Base-by-base conservation (phyloP, 2,888 invertebrate species). In the Acrobasis suavella region DNA sequence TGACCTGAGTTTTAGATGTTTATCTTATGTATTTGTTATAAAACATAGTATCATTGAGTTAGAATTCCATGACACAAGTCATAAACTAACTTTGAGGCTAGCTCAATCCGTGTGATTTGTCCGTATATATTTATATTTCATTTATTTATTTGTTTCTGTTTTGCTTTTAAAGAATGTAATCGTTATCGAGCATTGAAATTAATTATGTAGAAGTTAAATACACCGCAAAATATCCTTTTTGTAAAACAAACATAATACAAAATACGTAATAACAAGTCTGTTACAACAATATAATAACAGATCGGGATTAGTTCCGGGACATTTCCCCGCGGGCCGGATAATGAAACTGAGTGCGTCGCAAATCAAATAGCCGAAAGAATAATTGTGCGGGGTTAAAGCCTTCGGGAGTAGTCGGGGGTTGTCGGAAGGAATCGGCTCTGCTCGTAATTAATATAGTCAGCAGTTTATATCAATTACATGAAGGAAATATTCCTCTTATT, bases 361-460 rank as follows among this genome's bases (percentile, higher is more conserved):
- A 56, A 56, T 56, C 56, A 56, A 56, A 56, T 56, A 56, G 46
- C 56, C 56, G 42, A 56, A 56, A 56, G 56, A 56, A 56, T 42
- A 46, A 56, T 56, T 56, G 56, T 46, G 42, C 12, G 42, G 56
- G 56, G 56, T 14, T 22, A 32, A 8, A 5, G 46, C 14, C n/a
- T 46, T 46, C 46, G 46, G 46, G 42, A 42, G 42, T 10, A 1
- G 1, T 42, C 42, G 42, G 12, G 12, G 39, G 9, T 42, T 14
- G n/a, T 46, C 56, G 56, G 22, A 7, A 17, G 56, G 17, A 42
- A 56, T 46, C 56, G 42, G 42, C 56, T 56, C 15, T n/a, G 16
- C 16, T 9, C 16, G 16, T 56, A 46, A 56, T 56, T 56, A 56
- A 56, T 56, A 56, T 46, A 56, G 17, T 42, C 17, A 17, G 42